Base-by-base conservation (phyloP, 1,140 invertebrate species). In the Sogatella furcifera region DNA sequence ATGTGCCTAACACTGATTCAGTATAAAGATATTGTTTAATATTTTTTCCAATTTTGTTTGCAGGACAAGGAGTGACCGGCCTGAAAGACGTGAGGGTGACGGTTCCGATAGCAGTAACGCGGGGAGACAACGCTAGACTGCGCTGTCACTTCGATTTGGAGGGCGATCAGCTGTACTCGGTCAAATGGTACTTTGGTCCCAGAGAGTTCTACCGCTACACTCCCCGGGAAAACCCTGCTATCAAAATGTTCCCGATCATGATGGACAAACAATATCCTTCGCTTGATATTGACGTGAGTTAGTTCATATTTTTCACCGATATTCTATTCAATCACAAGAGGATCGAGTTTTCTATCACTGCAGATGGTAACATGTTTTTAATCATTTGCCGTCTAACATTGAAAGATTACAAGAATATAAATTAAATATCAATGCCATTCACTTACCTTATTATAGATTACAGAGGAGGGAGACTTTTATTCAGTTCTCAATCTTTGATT, bases 151-250 rank as follows among this genome's bases (percentile, higher is more conserved):
- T 81, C 70, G 76, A 83, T 69, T 73, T 86, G 69, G 84, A 86
- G 65, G 78, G 74, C 1, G 84, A 84, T 62, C 71, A 74, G 19
- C 78, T 90, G 24, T 90, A 89, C 70, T 86, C 86, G 5, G 84
- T 89, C 58, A 88, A 89, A 75, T 90, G 86, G 86, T 89, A 88
- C 77, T 85, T 82, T 72, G 85, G 84, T 64, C 80, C 81, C 60
- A 80, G 85, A 66, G 87, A 89, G 73, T 89, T 90, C 75, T 90
- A 85, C 72, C 80, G 86, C 72, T 89, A 83, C 73, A 81, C 87
- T 52, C 86, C 87, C 1, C 75, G 82, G 62, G 82, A 85, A 67
- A 77, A 74, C 66, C 84, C 84, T 60, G 80, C 81, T 8, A 78
- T 77, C 31, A 76, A 83, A 68, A 76, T 78, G 41, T 85, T 85